Evolutionary conservation across 1,140 invertebrate genomes (phyloP).

Genomic region (Drosophila ananassae): DNA sequence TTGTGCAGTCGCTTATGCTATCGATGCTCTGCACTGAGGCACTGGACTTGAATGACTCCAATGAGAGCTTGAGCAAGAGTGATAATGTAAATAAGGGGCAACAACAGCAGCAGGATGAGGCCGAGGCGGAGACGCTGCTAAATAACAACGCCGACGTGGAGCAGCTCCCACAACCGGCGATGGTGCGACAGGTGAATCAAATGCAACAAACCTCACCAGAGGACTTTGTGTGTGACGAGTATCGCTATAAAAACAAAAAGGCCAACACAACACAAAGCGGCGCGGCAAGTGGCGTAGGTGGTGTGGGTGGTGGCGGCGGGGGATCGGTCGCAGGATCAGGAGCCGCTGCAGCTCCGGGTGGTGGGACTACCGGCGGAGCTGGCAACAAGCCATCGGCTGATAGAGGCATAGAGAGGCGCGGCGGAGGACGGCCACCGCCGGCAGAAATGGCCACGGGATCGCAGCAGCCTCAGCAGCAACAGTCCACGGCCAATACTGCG

Average conservation of each 20-base stretch:
- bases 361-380: constrained; percentile 43
- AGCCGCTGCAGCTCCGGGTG: constrained; percentile 37
- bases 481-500: constrained; percentile 43
- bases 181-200: constrained; percentile 80
- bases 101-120: constrained; percentile 55
- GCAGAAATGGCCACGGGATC: constrained; percentile 69
- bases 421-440: constrained; percentile 64
- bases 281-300: constrained; percentile 31
- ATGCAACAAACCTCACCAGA: constrained; percentile 83
- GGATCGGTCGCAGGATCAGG: constrained; percentile 44
- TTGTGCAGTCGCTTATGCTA: constrained; percentile 76
- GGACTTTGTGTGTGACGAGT: constrained; percentile 80
- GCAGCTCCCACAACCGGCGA: constrained; percentile 50
- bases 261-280: constrained; percentile 71
- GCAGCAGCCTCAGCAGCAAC: constrained; percentile 63
- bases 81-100: constrained; percentile 84
- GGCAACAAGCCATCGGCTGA: constrained; percentile 75
- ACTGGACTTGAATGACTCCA: constrained; percentile 58
- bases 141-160: constrained; percentile 78
- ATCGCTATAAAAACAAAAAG: constrained; percentile 76
- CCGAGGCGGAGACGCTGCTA: constrained; percentile 70
- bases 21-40: constrained; percentile 72
- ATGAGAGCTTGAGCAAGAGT: constrained; percentile 70
- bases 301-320: not conserved
- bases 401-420: constrained; percentile 77